phyloP scores from a whole-genome alignment of 2,797 vertebrate genomes.

The Onychomys leucogaster region DNA sequence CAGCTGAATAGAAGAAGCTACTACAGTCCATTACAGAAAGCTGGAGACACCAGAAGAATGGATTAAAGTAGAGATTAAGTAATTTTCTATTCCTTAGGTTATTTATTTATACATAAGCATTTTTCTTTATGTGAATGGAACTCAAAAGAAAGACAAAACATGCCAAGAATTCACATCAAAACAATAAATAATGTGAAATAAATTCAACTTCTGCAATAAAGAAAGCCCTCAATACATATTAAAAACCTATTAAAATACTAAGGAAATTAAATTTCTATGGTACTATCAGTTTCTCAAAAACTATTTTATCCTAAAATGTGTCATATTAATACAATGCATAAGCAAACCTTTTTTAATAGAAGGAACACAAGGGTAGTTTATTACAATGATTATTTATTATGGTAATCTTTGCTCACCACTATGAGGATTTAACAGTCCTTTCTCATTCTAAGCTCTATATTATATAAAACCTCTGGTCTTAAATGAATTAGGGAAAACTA shows the following conservation, averaged over 20 bases:
- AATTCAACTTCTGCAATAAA: neutral
- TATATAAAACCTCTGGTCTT: neutral
- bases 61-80: neutral
- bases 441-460: neutral
- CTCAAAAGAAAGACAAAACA: neutral
- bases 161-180: neutral
- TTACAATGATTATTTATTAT: neutral
- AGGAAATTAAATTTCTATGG: neutral
- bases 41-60: neutral
- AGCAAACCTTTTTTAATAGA: neutral
- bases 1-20: neutral
- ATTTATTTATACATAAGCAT: neutral
- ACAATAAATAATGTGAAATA: neutral
- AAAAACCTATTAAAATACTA: neutral
- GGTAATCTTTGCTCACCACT: rapidly evolving
- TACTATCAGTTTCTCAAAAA: neutral
- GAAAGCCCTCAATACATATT: neutral
- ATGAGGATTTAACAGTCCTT: neutral
- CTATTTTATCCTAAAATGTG: neutral
- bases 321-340: neutral
- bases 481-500: neutral
- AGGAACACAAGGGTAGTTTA: neutral
- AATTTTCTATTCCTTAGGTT: neutral
- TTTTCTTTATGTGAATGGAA: neutral
- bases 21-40: neutral